Conservation (phyloP, 2,888 invertebrate genomes). For the Himalopsyche anomala region DNA sequence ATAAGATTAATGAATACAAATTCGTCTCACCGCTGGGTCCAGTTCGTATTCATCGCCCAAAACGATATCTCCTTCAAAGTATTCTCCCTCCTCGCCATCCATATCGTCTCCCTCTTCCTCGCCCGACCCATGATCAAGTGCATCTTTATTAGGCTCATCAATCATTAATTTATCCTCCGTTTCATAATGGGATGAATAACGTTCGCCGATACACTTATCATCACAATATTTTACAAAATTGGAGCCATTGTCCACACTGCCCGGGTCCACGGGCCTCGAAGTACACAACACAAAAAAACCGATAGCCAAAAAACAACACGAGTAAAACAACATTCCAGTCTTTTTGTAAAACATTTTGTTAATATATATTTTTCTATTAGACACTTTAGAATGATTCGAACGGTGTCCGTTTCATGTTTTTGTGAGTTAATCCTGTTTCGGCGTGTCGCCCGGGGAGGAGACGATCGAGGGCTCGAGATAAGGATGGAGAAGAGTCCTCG, state of each 20-base stretch:
- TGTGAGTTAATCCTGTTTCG: constrained; percentile 17
- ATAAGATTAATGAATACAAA: constrained; percentile 65
- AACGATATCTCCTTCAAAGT: constrained; percentile 65
- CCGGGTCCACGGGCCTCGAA: constrained; percentile 46
- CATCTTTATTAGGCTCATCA: constrained; percentile 53
- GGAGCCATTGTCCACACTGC: constrained; percentile 59
- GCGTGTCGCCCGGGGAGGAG: neutral
- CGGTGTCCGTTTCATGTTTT: constrained; percentile 11
- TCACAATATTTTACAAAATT: constrained; percentile 62
- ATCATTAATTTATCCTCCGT: constrained; percentile 61
- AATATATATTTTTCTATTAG: neutral
- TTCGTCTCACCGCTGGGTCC: constrained; percentile 65
- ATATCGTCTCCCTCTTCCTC: constrained; percentile 62
- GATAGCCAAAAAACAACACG: constrained; percentile 53
- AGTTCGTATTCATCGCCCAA: constrained; percentile 64
- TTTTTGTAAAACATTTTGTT: constrained; percentile 51
- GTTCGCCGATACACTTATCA: constrained; percentile 60
- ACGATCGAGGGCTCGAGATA: constrained; percentile 49
- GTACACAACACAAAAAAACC: constrained; percentile 35
- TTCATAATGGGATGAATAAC: constrained; percentile 49
- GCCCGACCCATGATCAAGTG: constrained; percentile 45
- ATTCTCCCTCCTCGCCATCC: constrained; percentile 64
- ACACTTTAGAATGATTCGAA: constrained; percentile 27
- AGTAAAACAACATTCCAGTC: neutral
- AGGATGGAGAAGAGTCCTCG: constrained; percentile 41